Evolutionary conservation across 2,113 vertebrate species (phyloP).

Genomic region (Myxocyprinus asiaticus): DNA sequence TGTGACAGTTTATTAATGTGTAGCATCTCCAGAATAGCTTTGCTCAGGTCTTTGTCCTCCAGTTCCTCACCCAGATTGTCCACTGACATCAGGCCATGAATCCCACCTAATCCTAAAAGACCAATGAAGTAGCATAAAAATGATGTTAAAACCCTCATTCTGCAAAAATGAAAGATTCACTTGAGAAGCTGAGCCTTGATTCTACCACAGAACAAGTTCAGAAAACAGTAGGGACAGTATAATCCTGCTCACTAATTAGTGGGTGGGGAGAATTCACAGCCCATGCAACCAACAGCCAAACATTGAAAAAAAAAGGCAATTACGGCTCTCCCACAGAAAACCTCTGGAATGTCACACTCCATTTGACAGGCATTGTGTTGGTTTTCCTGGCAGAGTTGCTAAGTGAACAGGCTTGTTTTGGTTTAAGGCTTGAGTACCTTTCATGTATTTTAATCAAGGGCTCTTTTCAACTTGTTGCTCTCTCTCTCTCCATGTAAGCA

Average conservation of each 20-base stretch:
- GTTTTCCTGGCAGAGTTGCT: constrained; percentile 32
- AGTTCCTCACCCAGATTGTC: constrained; percentile 33
- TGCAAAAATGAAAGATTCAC: neutral
- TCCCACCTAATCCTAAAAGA: constrained; percentile 39
- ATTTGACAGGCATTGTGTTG: constrained; percentile 59
- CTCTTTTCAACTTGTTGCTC: constrained; percentile 16
- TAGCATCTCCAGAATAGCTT: constrained; percentile 76
- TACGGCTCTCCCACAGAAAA: constrained; percentile 63
- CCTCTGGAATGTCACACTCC: constrained; percentile 68
- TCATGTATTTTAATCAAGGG: constrained; percentile 20
- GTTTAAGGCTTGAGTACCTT: constrained; percentile 37
- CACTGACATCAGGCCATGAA: constrained; percentile 40
- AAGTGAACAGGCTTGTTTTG: constrained; percentile 46
- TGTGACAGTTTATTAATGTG: constrained; percentile 72
- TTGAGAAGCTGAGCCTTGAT: neutral
- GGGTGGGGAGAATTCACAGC: constrained; percentile 62
- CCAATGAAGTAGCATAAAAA: constrained; percentile 13
- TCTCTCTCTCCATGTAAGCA: neutral
- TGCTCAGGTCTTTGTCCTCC: constrained; percentile 52
- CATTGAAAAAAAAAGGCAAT: constrained; percentile 62
- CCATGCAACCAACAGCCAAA: constrained; percentile 15
- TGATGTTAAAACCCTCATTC: constrained; percentile 28
- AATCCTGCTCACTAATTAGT: constrained; percentile 64
- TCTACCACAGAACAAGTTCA: constrained; percentile 18
- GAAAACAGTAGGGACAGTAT: constrained; percentile 17